Percentiles rank a stretch among this genome's conserved stretches.
Evolutionary conservation across 2,888 invertebrate genomes (phyloP).

Genomic region (Hermodice carunculata): DNA sequence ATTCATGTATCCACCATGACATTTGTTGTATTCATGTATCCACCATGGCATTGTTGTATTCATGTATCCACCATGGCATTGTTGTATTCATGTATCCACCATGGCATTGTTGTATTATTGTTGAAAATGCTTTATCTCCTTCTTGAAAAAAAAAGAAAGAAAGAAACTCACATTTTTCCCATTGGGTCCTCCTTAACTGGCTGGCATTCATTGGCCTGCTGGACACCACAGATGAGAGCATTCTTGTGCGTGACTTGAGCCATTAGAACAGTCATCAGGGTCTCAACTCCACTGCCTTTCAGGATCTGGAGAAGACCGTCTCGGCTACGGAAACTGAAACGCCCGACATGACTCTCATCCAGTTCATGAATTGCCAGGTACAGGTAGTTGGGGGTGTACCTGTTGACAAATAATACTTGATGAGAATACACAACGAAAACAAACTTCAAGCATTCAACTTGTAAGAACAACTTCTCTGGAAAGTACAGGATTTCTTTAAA

Average conservation of each 20-base stretch:
- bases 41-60: too few relatives aligned
- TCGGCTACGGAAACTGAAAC: conserved; percentile 61
- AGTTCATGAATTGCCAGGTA: conserved; percentile 66
- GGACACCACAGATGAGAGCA: conserved; percentile 61
- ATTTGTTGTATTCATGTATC: too few relatives aligned
- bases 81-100: too few relatives aligned
- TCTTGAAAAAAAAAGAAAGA: too few relatives aligned
- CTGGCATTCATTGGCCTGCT: conserved; percentile 62
- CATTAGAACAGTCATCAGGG: conserved; percentile 60
- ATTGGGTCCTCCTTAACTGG: conserved; percentile 44
- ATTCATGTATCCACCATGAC: too few relatives aligned
- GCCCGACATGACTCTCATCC: conserved; percentile 67
- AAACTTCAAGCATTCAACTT: too few relatives aligned
- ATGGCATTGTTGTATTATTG: too few relatives aligned
- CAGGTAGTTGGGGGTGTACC: conserved; percentile 58
- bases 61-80: too few relatives aligned
- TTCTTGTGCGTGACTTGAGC: conserved; percentile 68
- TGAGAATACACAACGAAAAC: too few relatives aligned
- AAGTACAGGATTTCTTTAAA: too few relatives aligned
- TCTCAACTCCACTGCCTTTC: conserved; percentile 60
- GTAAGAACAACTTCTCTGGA: too few relatives aligned
- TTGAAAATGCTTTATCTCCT: too few relatives aligned
- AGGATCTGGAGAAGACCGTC: conserved; percentile 63
- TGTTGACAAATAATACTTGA: conserved; percentile 47
- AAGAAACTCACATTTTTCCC: not conserved